Conservation (phyloP, 1,140 invertebrate genomes). For the Camponotus floridanus region DNA sequence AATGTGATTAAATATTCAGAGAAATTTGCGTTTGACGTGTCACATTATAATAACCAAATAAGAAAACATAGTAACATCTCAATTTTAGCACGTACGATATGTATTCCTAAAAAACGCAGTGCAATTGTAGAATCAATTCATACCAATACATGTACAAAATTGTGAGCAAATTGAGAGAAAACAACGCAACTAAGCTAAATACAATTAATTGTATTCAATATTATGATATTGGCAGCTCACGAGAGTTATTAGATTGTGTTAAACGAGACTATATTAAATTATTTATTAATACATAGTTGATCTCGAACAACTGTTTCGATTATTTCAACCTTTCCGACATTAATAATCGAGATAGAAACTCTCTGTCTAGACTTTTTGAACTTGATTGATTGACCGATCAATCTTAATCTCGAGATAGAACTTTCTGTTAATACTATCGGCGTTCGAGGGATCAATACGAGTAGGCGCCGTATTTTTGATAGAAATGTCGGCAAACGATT, state of each 20-base stretch:
- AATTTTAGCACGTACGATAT: not conserved
- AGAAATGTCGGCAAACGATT: conserved; percentile 10
- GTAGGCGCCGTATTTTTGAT: not conserved
- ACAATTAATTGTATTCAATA: not conserved
- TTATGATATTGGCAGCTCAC: not conserved
- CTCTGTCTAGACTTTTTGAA: not conserved
- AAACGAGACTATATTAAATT: not conserved
- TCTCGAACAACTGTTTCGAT: not conserved
- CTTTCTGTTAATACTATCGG: not conserved
- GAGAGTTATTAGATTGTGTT: not conserved
- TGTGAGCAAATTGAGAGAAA: not conserved
- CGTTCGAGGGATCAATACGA: not conserved
- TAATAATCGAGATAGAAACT: not conserved
- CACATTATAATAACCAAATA: not conserved
- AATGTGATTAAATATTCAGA: not conserved
- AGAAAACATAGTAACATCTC: not conserved
- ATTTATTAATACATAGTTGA: not conserved
- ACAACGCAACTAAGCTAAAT: not conserved
- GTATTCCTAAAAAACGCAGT: not conserved
- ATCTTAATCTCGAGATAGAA: not conserved
- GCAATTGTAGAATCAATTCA: not conserved
- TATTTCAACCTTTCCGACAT: not conserved
- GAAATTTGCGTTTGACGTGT: not conserved
- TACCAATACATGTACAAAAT: not conserved
- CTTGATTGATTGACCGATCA: not conserved